Conservation (phyloP, 2,797 vertebrate genomes). For the Acrocephalus scirpaceus region DNA sequence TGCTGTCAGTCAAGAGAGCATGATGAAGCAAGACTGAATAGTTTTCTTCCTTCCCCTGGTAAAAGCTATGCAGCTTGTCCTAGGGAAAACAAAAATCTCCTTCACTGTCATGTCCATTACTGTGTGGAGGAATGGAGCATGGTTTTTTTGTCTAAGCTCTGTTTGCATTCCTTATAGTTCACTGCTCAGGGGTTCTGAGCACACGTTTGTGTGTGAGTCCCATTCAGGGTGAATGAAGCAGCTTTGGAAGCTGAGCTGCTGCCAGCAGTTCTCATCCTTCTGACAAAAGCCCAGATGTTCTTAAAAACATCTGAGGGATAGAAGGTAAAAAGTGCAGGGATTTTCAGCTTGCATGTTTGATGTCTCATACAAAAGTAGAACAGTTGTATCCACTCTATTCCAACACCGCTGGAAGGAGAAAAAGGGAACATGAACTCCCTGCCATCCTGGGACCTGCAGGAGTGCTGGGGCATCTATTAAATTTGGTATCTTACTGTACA, state of each 20-base stretch:
- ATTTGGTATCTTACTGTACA: not conserved
- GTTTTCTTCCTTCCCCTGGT: not conserved
- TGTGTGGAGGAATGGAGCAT: not conserved
- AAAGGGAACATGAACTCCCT: not conserved
- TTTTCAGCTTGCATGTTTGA: not conserved
- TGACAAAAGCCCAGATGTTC: not conserved
- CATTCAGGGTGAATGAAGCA: not conserved
- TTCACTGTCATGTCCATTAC: not conserved
- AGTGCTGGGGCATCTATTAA: not conserved
- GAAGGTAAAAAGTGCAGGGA: not conserved
- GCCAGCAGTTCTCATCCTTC: not conserved
- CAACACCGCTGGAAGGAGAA: not conserved
- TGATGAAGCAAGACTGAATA: not conserved
- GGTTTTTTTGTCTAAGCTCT: not conserved
- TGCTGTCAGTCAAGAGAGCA: not conserved
- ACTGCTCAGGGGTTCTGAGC: not conserved
- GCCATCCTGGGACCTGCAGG: not conserved
- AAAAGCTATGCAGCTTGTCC: not conserved
- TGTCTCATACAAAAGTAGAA: not conserved
- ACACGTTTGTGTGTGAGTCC: not conserved
- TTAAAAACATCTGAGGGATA: not conserved
- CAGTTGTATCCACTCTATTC: not conserved
- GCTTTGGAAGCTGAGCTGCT: not conserved
- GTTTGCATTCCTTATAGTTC: not conserved
- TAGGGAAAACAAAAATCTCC: not conserved